phyloP scores from a whole-genome alignment of 1,140 invertebrate species.

The Pogonomyrmex californicus region DNA sequence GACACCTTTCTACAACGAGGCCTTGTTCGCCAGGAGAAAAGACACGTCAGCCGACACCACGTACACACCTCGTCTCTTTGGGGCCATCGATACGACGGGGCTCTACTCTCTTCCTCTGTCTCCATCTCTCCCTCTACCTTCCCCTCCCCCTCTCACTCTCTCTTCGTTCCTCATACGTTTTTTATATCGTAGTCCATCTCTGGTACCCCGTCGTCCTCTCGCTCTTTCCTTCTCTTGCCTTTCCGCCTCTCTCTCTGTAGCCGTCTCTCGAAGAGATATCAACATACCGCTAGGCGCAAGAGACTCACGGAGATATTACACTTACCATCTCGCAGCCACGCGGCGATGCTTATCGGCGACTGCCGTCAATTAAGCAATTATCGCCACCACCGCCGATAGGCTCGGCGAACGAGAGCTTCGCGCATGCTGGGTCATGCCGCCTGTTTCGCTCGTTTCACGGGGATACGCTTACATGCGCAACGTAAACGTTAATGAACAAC shows the following conservation, averaged over 20 bases:
- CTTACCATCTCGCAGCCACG: constrained; percentile 69
- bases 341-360: constrained; percentile 78
- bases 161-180: constrained; percentile 4
- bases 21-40: constrained; percentile 82
- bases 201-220: not conserved
- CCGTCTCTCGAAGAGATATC: constrained; percentile 26
- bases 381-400: constrained; percentile 64
- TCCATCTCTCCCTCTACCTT: constrained; percentile 19
- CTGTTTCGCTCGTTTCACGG: constrained; percentile 39
- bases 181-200: constrained; percentile 24
- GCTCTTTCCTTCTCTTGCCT: not conserved
- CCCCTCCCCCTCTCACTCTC: not conserved
- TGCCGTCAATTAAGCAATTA: constrained; percentile 83
- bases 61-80: constrained; percentile 76
- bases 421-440: constrained; percentile 67
- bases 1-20: constrained; percentile 82
- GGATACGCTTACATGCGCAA: constrained; percentile 34
- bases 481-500: constrained; percentile 52
- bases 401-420: constrained; percentile 35
- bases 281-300: constrained; percentile 31
- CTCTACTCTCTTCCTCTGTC: constrained; percentile 48
- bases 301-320: constrained; percentile 57
- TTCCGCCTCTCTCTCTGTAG: not conserved
- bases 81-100: constrained; percentile 74
- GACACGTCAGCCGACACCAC: constrained; percentile 80